These are phyloP conservation scores for Rhopalosiphum nymphaeae DNA, from an alignment of 2,888 invertebrate species.

Conservation along the genomic window DNA sequence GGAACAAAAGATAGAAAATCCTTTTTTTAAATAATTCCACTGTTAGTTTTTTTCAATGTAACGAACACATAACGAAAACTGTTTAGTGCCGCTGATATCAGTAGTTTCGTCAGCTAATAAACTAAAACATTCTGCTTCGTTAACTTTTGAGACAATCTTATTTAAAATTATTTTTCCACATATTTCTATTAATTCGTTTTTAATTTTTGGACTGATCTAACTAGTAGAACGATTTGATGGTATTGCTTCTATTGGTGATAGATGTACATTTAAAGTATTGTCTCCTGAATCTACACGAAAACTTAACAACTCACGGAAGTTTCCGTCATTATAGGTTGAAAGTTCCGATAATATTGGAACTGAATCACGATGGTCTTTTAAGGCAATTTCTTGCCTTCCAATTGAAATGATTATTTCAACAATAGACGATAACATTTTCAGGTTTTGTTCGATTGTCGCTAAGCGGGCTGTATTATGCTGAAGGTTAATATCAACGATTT, in stretches of 20 bases:
- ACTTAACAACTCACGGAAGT: slow-evolving; percentile 67
- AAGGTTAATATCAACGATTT: slow-evolving; percentile 15
- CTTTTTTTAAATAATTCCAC: slow-evolving; percentile 57
- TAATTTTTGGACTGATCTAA: slow-evolving; percentile 66
- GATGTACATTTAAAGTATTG: slow-evolving; percentile 66
- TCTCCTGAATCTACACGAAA: slow-evolving; percentile 67
- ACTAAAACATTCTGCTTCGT: slow-evolving; percentile 68
- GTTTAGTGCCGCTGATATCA: slow-evolving; percentile 68
- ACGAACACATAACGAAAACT: slow-evolving; percentile 68
- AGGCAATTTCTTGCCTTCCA: slow-evolving; percentile 68
- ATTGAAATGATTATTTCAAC: slow-evolving; percentile 35
- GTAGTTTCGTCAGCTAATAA: slow-evolving; percentile 69
- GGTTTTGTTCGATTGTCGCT: slow-evolving; percentile 31
- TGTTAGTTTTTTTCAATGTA: slow-evolving; percentile 66
- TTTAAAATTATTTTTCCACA: slow-evolving; percentile 67
- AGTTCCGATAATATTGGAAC: slow-evolving; percentile 62
- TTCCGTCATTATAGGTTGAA: slow-evolving; percentile 66
- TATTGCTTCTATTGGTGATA: slow-evolving; percentile 37
- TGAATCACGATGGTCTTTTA: slow-evolving; percentile 68
- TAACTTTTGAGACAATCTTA: slow-evolving; percentile 68
- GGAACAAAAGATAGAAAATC: slow-evolving; percentile 68
- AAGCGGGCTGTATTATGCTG: slow-evolving; percentile 23
- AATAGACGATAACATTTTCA: not conserved
- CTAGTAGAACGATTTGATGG: not conserved
- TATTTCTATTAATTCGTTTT: slow-evolving; percentile 67